A percentile compares a stretch with the other conserved stretches of the same genome.
Evolutionary conservation across 2,888 invertebrate species (phyloP).

Genomic region (Silvanus unidentatus): DNA sequence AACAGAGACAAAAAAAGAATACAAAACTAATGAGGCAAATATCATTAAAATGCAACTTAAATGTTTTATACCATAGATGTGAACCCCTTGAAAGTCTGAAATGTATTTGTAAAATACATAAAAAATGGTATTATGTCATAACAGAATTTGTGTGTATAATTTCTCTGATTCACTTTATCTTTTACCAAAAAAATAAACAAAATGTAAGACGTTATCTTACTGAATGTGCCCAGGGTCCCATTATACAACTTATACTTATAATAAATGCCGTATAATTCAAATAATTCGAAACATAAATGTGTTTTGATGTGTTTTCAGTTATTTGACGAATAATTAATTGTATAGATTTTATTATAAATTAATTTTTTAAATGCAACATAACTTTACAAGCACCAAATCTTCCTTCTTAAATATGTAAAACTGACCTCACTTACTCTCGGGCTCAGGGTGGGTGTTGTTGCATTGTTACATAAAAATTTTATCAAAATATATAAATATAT

Average conservation of each 20-base stretch:
- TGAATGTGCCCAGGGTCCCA: conserved; percentile 19
- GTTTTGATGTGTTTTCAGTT: not conserved
- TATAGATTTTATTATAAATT: conserved; percentile 1
- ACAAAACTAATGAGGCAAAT: no score
- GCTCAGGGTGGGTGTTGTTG: conserved; percentile 30
- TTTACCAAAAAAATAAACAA: no score
- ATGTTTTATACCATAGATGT: no score
- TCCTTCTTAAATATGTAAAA: conserved; percentile 15
- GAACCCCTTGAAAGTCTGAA: no score
- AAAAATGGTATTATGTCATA: no score
- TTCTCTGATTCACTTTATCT: no score
- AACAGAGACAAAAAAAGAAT: conserved; percentile 18
- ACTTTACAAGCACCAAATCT: not conserved
- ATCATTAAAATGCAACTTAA: no score
- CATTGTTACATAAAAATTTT: conserved; percentile 19
- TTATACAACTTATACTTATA: conserved; percentile 5
- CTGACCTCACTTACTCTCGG: conserved; percentile 27
- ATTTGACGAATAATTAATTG: not conserved
- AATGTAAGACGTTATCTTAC: not conserved
- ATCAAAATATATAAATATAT: conserved; percentile 1
- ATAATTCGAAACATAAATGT: not conserved
- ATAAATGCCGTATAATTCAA: no score
- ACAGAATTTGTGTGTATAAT: no score
- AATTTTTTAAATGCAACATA: not conserved
- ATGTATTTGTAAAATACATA: no score